Base-by-base conservation (phyloP, 1,140 invertebrate genomes). In the Colletes latitarsis region DNA sequence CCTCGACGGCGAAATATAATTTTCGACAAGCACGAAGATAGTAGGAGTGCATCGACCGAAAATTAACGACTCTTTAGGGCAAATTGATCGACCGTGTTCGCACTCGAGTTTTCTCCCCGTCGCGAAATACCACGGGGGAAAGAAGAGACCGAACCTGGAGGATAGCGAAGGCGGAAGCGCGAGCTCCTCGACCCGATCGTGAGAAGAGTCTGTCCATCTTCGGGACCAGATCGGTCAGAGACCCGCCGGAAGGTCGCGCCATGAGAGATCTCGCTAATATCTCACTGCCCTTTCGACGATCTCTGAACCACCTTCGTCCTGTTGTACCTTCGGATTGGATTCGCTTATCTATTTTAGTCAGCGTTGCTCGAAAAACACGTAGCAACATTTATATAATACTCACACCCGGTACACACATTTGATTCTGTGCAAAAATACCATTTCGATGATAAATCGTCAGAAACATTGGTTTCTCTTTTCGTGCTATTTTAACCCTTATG, bases 11-110 rank as follows among this genome's bases (percentile, higher is more conserved):
- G 81, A 79, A 89, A 92, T 90, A 90, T 91, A 86, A 91, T 92
- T 91, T 90, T 88, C 89, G 89, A 90, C 90, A 88, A 88, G 89
- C 84, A 89, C 84, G 83, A 70, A 77, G 73, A 88, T 81, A 86
- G 86, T 71, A 79, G 77, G 77, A 75, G 81, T 77, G 83, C 83
- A 83, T 87, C 86, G 86, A 83, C 87, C 86, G 85, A 86, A 90
- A 92, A 92, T 93, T 89, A 92, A 88, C 87, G 88, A 87, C 88
- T 90, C 86, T 91, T 90, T 91, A 93, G 88, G 84, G 88, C 88
- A 93, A 92, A 93, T 92, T 92, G 91, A 90, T 92, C 90, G 90
- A 86, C 82, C 84, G 87, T 91, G 89, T 92, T 92, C 91, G 90
- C 91, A 92, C 91, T 92, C 89, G 88, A 88, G 91, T 91, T 90